Conservation (phyloP, 2,888 invertebrate species). For the Atrina japonica region DNA sequence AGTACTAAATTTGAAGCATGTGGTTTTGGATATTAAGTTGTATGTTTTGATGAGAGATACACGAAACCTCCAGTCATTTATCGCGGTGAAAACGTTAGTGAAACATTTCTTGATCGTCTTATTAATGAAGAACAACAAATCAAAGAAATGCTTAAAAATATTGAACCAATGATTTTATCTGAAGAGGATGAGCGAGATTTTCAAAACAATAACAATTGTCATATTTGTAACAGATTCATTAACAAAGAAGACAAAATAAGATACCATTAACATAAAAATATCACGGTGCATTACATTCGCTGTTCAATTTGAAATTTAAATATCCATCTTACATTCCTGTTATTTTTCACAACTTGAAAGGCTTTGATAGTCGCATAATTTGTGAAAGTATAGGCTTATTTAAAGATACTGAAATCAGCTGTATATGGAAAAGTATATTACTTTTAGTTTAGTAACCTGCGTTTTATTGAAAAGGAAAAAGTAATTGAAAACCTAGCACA, state of each 20-base stretch:
- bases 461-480: slow-evolving; percentile 12
- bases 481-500: slow-evolving; percentile 15
- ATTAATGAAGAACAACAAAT: slow-evolving; percentile 13
- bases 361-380: slow-evolving; percentile 12
- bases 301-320: slow-evolving; percentile 3
- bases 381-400: slow-evolving; percentile 13
- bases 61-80: slow-evolving; percentile 24
- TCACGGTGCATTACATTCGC: background rate
- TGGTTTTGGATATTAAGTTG: slow-evolving; percentile 25
- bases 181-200: slow-evolving; percentile 1
- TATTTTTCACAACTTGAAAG: slow-evolving; percentile 15
- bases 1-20: slow-evolving; percentile 23
- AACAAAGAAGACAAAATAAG: slow-evolving; percentile 8
- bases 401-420: slow-evolving; percentile 8
- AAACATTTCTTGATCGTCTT: slow-evolving; percentile 16
- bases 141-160: slow-evolving; percentile 2
- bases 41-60: slow-evolving; percentile 6
- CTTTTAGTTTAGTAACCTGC: slow-evolving; percentile 38
- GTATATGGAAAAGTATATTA: slow-evolving; percentile 57
- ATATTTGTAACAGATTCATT: slow-evolving; percentile 14
- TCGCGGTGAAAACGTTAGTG: slow-evolving; percentile 7
- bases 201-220: slow-evolving; percentile 14
- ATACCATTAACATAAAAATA: slow-evolving; percentile 18
- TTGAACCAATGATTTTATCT: slow-evolving; percentile 16
- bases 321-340: slow-evolving; percentile 6